A percentile compares a stretch with the other conserved stretches of the same genome.
Conservation (phyloP, 1,140 invertebrate genomes). For the Danaus melanippus region DNA sequence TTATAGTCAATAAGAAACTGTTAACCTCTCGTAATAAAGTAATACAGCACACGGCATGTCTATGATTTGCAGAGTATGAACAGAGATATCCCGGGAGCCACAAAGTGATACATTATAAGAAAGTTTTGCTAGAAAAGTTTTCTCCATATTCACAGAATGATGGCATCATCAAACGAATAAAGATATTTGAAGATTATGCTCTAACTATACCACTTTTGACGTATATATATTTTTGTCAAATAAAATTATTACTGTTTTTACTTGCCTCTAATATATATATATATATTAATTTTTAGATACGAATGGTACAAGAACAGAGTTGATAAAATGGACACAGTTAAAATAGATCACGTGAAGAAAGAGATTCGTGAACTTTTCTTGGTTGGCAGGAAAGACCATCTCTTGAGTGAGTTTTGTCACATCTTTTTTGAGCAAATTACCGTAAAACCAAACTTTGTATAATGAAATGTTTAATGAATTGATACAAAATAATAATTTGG, state of each 20-base stretch:
- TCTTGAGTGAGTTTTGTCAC: slow-evolving; percentile 72
- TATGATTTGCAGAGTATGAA: slow-evolving; percentile 76
- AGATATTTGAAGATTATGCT: slow-evolving; percentile 79
- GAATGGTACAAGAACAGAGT: slow-evolving; percentile 81
- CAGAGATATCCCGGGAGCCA: slow-evolving; percentile 81
- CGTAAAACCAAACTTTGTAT: no score
- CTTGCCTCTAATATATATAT: not conserved
- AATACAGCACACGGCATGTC: no score
- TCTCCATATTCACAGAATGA: slow-evolving; percentile 82
- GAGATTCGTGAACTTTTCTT: slow-evolving; percentile 78
- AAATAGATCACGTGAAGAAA: slow-evolving; percentile 74
- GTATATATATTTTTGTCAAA: slow-evolving; percentile 26
- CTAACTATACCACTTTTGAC: slow-evolving; percentile 73
- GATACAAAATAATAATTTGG: no score
- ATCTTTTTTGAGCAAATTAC: no score
- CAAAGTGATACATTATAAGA: slow-evolving; percentile 83
- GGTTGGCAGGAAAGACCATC: slow-evolving; percentile 78
- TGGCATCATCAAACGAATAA: slow-evolving; percentile 80
- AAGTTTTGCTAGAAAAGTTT: slow-evolving; percentile 82
- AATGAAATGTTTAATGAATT: no score
- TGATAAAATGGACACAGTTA: slow-evolving; percentile 77
- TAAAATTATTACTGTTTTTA: not conserved
- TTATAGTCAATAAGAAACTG: not conserved
- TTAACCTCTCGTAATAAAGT: not conserved
- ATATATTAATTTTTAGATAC: slow-evolving; percentile 57